phyloP scores from a whole-genome alignment of 2,888 invertebrate genomes.

The Malacosoma neustria region DNA sequence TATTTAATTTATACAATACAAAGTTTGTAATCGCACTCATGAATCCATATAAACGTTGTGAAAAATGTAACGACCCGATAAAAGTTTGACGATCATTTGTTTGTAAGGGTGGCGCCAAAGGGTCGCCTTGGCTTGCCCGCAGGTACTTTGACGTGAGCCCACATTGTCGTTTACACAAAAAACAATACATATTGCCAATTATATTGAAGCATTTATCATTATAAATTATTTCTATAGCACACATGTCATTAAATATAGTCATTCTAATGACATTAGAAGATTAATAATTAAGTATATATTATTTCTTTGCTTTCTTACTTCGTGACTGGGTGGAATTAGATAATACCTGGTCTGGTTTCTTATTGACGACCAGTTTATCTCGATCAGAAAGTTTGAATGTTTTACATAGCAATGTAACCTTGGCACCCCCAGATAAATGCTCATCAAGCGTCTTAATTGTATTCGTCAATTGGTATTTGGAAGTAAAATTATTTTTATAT shows the following conservation, averaged over 20 bases:
- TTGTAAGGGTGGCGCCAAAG: slow-evolving; percentile 45
- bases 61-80: not conserved
- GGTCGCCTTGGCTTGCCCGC: slow-evolving; percentile 39
- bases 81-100: slow-evolving; percentile 32
- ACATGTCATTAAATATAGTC: not conserved
- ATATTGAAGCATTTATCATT: not conserved
- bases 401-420: slow-evolving; percentile 62
- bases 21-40: not conserved
- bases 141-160: slow-evolving; percentile 38
- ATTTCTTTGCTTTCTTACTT: no score
- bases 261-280: no score
- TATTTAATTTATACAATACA: not conserved
- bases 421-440: slow-evolving; percentile 48
- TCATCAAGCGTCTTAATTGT: slow-evolving; percentile 54
- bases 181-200: not conserved
- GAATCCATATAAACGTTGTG: not conserved
- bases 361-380: slow-evolving; percentile 12
- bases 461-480: slow-evolving; percentile 55
- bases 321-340: no score
- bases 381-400: slow-evolving; percentile 54
- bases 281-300: no score
- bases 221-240: not conserved
- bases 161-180: slow-evolving; percentile 17
- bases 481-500: slow-evolving; percentile 24
- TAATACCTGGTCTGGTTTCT: no score